A percentile compares a stretch with the other conserved stretches of the same genome.
phyloP scores from a whole-genome alignment of 2,113 vertebrate species.

The Limanda limanda region DNA sequence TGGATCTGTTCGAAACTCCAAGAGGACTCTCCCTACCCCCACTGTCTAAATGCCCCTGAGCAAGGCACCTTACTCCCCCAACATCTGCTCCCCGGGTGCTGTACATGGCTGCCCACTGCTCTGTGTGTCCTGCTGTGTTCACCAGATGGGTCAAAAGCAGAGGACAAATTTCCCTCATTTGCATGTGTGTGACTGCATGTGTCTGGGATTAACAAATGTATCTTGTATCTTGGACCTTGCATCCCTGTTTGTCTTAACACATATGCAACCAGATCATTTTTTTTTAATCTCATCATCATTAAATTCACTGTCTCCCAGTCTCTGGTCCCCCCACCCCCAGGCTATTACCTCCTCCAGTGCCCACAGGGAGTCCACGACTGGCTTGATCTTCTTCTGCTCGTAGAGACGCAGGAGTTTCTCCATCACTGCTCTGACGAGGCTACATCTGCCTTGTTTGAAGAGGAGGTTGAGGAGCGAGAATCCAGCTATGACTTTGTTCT shows the following conservation, averaged over 20 bases:
- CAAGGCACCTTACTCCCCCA: too few species aligned
- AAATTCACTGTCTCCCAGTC: not conserved
- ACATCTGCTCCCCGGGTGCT: too few species aligned
- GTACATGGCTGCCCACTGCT: too few species aligned
- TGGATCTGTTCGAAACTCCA: too few species aligned
- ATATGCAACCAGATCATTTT: not conserved
- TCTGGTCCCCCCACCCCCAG: conserved; percentile 29
- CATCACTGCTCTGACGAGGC: conserved; percentile 87
- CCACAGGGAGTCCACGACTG: conserved; percentile 96
- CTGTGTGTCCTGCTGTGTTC: too few species aligned
- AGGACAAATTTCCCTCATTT: too few species aligned
- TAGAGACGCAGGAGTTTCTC: conserved; percentile 92
- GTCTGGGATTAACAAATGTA: too few species aligned
- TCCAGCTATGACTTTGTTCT: conserved; percentile 98
- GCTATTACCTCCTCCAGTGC: conserved; percentile 95
- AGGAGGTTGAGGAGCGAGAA: conserved; percentile 97
- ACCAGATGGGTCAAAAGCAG: too few species aligned
- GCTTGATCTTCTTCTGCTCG: conserved; percentile 93
- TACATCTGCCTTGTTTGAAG: conserved; percentile 92
- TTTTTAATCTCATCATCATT: not conserved
- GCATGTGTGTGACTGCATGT: too few species aligned
- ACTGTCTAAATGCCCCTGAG: too few species aligned
- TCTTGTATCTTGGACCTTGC: too few species aligned
- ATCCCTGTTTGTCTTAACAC: not conserved
- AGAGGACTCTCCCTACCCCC: too few species aligned